Evolutionary conservation across 2,797 vertebrate genomes (phyloP).

Genomic region (Enteromius treurensis): DNA sequence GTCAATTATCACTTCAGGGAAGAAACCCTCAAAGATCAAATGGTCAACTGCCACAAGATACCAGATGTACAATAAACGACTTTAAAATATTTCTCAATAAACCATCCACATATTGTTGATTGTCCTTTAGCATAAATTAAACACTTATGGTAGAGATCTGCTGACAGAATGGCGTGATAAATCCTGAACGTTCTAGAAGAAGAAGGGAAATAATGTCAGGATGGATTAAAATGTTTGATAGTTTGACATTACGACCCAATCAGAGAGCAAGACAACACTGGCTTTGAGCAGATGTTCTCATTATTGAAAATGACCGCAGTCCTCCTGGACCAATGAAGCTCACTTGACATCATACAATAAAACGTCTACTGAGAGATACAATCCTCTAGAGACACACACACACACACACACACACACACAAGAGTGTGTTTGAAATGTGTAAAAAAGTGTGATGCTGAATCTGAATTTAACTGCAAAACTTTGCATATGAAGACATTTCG

Average conservation of each 20-base stretch:
- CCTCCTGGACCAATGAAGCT: constrained; percentile 31
- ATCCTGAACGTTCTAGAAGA: constrained; percentile 41
- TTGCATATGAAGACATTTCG: background rate
- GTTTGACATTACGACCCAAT: constrained; percentile 43
- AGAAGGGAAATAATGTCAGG: constrained; percentile 41
- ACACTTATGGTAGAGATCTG: constrained; percentile 8
- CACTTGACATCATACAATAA: constrained; percentile 38
- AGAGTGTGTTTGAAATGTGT: background rate
- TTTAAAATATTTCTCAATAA: constrained; percentile 34
- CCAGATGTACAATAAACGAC: constrained; percentile 25
- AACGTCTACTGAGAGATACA: constrained; percentile 18
- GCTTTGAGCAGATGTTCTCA: constrained; percentile 31
- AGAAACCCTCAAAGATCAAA: constrained; percentile 4
- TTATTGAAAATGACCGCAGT: constrained; percentile 8
- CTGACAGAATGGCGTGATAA: constrained; percentile 27
- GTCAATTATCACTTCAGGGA: constrained; percentile 5
- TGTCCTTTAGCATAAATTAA: constrained; percentile 37
- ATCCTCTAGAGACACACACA: constrained; percentile 17
- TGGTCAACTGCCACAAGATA: constrained; percentile 8
- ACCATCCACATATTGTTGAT: constrained; percentile 26
- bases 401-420: no score
- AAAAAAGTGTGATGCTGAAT: background rate
- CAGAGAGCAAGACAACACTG: constrained; percentile 33
- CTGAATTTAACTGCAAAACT: background rate
- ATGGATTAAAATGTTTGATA: constrained; percentile 41